These are phyloP conservation scores for Salminus brasiliensis DNA, from an alignment of 2,113 vertebrate genomes.

Conservation along the genomic window DNA sequence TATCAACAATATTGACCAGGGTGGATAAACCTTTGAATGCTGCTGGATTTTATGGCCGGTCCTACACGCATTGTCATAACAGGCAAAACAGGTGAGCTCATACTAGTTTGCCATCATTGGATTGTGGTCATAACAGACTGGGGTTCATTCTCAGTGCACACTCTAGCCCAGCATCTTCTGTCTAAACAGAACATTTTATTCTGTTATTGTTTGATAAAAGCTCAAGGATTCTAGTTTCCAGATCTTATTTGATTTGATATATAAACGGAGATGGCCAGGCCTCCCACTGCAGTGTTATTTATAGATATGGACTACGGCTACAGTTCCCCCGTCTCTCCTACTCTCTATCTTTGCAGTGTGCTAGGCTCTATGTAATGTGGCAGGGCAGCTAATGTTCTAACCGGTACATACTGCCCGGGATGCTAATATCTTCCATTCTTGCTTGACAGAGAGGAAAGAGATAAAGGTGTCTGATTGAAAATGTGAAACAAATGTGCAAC, in stretches of 20 bases:
- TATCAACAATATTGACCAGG: no score
- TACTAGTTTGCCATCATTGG: not conserved
- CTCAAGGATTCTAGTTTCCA: conserved; percentile 46
- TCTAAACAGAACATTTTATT: not conserved
- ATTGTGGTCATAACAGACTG: not conserved
- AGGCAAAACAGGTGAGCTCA: no score
- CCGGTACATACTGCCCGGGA: not conserved
- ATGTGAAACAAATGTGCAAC: not conserved
- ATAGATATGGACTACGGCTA: conserved; percentile 68
- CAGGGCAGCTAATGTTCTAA: conserved; percentile 24
- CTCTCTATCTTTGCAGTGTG: conserved; percentile 21
- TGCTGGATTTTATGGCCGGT: not conserved
- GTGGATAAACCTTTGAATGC: not conserved
- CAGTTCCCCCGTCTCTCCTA: conserved; percentile 40
- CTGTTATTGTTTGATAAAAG: conserved; percentile 18
- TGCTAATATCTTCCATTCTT: not conserved
- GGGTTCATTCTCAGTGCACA: not conserved
- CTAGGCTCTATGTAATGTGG: conserved; percentile 36
- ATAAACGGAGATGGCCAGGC: conserved; percentile 53
- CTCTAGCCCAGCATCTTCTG: not conserved
- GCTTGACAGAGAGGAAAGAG: not conserved
- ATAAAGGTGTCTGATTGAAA: not conserved
- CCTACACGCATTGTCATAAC: not conserved
- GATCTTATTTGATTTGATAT: conserved; percentile 54
- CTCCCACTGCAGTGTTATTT: conserved; percentile 71